Percentiles rank a stretch among this genome's conserved stretches.
These are phyloP conservation scores for Mormyrus proboscirostris DNA, from an alignment of 2,797 vertebrate genomes.

Conservation along the genomic window DNA sequence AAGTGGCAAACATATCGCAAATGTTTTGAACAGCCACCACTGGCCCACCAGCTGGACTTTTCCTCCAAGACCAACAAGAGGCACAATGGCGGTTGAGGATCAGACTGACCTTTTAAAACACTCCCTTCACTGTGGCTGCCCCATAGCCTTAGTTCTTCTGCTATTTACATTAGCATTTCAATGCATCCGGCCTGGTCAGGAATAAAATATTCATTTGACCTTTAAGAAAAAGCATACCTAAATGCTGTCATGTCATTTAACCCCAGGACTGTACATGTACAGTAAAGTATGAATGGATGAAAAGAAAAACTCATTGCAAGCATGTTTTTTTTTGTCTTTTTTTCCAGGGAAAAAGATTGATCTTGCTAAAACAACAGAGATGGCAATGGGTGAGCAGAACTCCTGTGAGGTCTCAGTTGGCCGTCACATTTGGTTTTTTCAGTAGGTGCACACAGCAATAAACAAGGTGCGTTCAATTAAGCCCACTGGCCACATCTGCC, in stretches of 20 bases:
- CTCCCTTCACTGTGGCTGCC: slow-evolving; percentile 57
- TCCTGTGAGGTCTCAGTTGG: background rate
- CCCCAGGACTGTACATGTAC: slow-evolving; percentile 55
- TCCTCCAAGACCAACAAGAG: background rate
- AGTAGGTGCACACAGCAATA: slow-evolving; percentile 43
- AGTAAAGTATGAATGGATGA: background rate
- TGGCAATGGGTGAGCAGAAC: background rate
- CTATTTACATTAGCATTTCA: slow-evolving; percentile 73
- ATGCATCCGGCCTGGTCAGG: slow-evolving; percentile 55
- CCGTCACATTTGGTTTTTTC: slow-evolving; percentile 33
- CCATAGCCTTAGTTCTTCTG: slow-evolving; percentile 48
- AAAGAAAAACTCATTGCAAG: background rate
- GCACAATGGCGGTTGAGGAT: slow-evolving; percentile 2
- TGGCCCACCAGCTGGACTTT: background rate
- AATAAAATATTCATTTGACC: slow-evolving; percentile 71
- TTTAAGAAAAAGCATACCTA: slow-evolving; percentile 67
- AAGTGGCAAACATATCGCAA: background rate
- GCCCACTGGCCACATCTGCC: slow-evolving; percentile 49
- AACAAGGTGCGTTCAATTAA: slow-evolving; percentile 50
- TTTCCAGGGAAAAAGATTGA: background rate
- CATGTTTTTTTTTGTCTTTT: background rate
- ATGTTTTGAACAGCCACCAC: background rate
- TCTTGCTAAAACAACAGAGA: background rate
- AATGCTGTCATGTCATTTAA: slow-evolving; percentile 69
- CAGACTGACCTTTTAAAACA: slow-evolving; percentile 58